Evolutionary conservation across 2,888 invertebrate genomes (phyloP).

Genomic region (Zygothrica quintamaculata): DNA sequence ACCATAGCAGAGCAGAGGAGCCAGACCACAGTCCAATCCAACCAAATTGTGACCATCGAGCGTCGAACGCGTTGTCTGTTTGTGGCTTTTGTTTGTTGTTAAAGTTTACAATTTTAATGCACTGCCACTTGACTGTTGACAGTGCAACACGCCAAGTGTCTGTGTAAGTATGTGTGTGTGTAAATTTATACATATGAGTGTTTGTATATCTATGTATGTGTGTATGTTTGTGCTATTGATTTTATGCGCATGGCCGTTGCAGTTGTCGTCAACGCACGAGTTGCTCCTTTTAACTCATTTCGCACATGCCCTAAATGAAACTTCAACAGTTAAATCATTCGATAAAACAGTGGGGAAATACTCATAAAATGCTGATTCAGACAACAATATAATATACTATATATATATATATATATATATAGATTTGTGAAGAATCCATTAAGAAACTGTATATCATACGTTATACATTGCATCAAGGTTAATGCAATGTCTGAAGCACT

Average conservation of each 20-base stretch:
- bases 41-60: constrained; percentile 7
- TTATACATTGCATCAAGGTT: constrained; percentile 46
- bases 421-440: constrained; percentile 24
- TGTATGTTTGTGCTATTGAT: constrained; percentile 61
- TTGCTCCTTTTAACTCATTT: constrained; percentile 55
- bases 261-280: too few relatives aligned
- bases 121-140: constrained; percentile 81
- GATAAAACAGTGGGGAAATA: constrained; percentile 23
- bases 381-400: constrained; percentile 2
- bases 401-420: constrained; percentile 8
- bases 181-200: constrained; percentile 14
- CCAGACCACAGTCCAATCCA: too few relatives aligned
- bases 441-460: constrained; percentile 25
- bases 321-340: constrained; percentile 54
- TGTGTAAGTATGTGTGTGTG: constrained; percentile 8
- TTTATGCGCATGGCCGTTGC: constrained; percentile 63
- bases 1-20: constrained; percentile 4
- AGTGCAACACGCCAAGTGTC: constrained; percentile 63
- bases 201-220: constrained; percentile 15
- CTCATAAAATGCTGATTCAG: constrained; percentile 1
- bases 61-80: constrained; percentile 57
- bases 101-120: constrained; percentile 80
- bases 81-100: constrained; percentile 80
- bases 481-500: too few relatives aligned
- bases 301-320: constrained; percentile 47